Conservation (phyloP, 2,113 vertebrate species). For the Hyaena hyaena region DNA sequence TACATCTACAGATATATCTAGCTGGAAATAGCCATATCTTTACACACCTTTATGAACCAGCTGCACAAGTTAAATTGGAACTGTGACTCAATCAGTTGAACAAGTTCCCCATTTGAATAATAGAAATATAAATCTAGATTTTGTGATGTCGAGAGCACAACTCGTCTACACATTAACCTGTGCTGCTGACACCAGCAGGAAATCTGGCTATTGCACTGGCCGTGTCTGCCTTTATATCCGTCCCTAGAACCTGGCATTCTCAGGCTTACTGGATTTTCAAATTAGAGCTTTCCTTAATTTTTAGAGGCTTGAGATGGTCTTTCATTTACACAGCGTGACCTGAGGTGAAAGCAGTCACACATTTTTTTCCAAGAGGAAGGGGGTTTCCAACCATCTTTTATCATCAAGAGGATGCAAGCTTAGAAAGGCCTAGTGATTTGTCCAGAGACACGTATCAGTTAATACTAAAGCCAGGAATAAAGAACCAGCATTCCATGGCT, state of each 20-base stretch:
- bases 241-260: neutral
- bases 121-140: neutral
- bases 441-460: neutral
- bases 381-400: neutral
- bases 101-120: neutral
- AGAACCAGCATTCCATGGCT: neutral
- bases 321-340: neutral
- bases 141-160: neutral
- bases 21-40: neutral
- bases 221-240: neutral
- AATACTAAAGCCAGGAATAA: neutral
- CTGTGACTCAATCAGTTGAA: neutral
- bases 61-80: slow-evolving; percentile 6
- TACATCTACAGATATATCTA: neutral
- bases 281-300: slow-evolving; percentile 23
- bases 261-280: slow-evolving; percentile 16
- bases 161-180: neutral
- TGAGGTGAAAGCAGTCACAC: neutral
- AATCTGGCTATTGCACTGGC: neutral
- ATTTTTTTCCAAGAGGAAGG: neutral
- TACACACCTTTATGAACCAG: neutral
- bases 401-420: neutral
- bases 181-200: neutral
- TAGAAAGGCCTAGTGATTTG: slow-evolving; percentile 30
- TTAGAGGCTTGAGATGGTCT: neutral